Conservation (phyloP, 2,113 vertebrate genomes). For the Aldabrachelys gigantea region DNA sequence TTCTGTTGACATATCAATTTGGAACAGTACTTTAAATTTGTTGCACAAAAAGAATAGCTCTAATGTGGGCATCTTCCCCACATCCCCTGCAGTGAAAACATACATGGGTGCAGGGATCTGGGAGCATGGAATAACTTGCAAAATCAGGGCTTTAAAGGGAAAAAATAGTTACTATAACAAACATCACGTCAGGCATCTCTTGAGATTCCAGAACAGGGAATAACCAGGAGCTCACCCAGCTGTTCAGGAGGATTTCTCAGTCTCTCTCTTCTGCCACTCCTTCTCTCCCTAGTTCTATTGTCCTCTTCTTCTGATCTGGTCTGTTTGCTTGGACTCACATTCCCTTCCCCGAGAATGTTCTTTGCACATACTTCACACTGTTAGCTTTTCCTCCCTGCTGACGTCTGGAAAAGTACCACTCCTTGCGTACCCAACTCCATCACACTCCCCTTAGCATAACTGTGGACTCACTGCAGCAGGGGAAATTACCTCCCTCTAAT, state of each 20-base stretch:
- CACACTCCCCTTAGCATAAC: not conserved
- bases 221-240: not conserved
- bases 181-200: not conserved
- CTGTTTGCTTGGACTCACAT: not conserved
- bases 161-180: not conserved
- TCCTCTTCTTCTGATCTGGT: not conserved
- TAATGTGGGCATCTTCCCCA: too few relatives aligned
- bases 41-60: too few relatives aligned
- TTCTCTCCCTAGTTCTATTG: not conserved
- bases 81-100: too few relatives aligned
- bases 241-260: not conserved
- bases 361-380: not conserved
- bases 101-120: accelerated
- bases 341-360: not conserved
- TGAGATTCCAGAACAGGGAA: not conserved
- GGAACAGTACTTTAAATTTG: too few relatives aligned
- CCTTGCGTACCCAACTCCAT: not conserved
- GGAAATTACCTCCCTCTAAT: not conserved
- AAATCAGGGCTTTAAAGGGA: not conserved
- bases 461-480: not conserved
- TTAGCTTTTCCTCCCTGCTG: not conserved
- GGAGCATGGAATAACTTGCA: not conserved
- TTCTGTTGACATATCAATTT: too few relatives aligned
- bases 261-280: not conserved
- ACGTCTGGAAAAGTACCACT: not conserved